These are phyloP conservation scores for Diadromus collaris DNA, from an alignment of 2,888 invertebrate genomes.

Conservation along the genomic window DNA sequence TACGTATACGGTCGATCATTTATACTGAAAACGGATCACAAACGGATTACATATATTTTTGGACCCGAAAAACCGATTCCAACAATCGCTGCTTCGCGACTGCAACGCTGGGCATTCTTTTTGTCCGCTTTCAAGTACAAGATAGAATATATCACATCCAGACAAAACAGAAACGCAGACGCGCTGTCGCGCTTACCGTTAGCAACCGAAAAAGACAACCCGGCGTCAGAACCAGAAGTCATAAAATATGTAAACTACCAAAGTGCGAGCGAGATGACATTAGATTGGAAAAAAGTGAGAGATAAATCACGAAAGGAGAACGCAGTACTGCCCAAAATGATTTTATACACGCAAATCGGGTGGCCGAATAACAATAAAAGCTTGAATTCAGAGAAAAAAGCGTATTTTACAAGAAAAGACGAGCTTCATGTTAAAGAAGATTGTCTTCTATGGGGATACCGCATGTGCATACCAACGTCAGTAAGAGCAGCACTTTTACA, in stretches of 20 bases:
- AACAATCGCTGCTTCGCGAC: constrained; percentile 33
- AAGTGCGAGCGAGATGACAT: neutral
- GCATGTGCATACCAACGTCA: constrained; percentile 39
- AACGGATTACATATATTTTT: constrained; percentile 41
- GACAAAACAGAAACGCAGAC: constrained; percentile 31
- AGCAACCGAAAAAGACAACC: constrained; percentile 33
- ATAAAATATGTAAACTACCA: constrained; percentile 25
- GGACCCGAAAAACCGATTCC: constrained; percentile 29
- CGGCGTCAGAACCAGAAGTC: constrained; percentile 29
- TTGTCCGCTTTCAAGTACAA: constrained; percentile 1
- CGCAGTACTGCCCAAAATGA: constrained; percentile 20
- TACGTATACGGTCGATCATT: constrained; percentile 28
- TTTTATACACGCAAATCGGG: constrained; percentile 30
- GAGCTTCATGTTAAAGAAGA: constrained; percentile 32
- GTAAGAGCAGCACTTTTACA: constrained; percentile 30
- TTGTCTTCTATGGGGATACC: constrained; percentile 55
- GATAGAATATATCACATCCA: constrained; percentile 27
- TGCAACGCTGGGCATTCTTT: constrained; percentile 38
- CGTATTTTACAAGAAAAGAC: constrained; percentile 1
- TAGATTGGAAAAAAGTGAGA: constrained; percentile 18
- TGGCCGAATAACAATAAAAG: constrained; percentile 39
- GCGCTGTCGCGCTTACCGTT: constrained; percentile 39
- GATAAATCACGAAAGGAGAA: constrained; percentile 34
- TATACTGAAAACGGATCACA: constrained; percentile 47
- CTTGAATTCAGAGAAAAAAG: neutral